Evolutionary conservation across 2,113 vertebrate genomes (phyloP).

Genomic region (Nibea albiflora): DNA sequence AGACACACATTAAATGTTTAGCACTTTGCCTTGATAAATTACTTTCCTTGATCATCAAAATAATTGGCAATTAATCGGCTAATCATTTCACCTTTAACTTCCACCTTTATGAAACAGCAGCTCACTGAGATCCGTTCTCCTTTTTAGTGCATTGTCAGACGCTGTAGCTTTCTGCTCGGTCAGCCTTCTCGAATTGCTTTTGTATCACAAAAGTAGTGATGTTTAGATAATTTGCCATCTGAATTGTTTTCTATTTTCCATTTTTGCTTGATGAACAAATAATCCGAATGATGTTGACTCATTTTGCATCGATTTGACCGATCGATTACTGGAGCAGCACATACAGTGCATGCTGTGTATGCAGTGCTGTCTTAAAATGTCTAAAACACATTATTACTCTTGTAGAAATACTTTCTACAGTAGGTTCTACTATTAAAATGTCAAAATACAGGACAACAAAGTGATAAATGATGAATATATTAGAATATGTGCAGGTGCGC

Average conservation of each 20-base stretch:
- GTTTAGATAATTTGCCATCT: neutral
- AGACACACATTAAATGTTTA: neutral
- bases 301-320: neutral
- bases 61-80: neutral
- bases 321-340: neutral
- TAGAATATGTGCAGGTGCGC: neutral
- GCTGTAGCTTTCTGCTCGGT: neutral
- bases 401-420: neutral
- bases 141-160: neutral
- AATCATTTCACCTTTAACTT: neutral
- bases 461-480: constrained; percentile 28
- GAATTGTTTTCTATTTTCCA: too few relatives aligned
- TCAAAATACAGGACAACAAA: neutral
- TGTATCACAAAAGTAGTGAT: neutral
- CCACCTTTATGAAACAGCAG: neutral
- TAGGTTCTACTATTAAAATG: neutral
- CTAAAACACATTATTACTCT: neutral
- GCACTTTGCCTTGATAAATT: neutral
- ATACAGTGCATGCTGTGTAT: neutral
- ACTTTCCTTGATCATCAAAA: neutral
- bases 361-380: neutral
- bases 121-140: neutral
- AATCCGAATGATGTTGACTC: neutral
- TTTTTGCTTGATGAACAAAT: neutral
- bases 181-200: neutral